Conservation (phyloP, 2,888 invertebrate genomes). For the Arctia plantaginis region DNA sequence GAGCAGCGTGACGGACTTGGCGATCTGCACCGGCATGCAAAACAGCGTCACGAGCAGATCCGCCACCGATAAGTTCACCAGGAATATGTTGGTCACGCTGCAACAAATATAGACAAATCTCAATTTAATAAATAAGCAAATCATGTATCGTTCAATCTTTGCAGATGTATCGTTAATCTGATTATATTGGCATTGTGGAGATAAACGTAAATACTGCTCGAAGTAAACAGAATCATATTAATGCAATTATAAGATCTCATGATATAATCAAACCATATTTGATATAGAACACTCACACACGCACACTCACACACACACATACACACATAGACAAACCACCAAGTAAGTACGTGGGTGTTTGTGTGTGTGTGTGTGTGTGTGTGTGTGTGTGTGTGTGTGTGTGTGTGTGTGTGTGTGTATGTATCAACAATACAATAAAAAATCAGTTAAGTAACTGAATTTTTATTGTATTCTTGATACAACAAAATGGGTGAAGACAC, state of each 20-base stretch:
- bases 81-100: constrained; percentile 92
- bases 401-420: no score
- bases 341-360: no score
- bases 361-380: no score
- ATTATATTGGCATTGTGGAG: not conserved
- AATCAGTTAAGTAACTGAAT: no score
- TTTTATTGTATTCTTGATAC: no score
- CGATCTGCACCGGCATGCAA: constrained; percentile 92
- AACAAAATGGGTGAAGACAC: no score
- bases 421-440: no score
- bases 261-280: not conserved
- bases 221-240: not conserved
- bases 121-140: no score
- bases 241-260: not conserved
- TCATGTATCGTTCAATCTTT: not conserved
- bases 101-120: constrained; percentile 54
- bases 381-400: no score
- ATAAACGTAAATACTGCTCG: not conserved
- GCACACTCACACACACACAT: no score
- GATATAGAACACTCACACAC: not conserved
- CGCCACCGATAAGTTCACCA: constrained; percentile 91
- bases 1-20: constrained; percentile 88
- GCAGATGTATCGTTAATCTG: not conserved
- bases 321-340: no score
- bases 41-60: constrained; percentile 90